These are phyloP conservation scores for Hoplias malabaricus DNA, from an alignment of 2,113 vertebrate species.

Conservation along the genomic window DNA sequence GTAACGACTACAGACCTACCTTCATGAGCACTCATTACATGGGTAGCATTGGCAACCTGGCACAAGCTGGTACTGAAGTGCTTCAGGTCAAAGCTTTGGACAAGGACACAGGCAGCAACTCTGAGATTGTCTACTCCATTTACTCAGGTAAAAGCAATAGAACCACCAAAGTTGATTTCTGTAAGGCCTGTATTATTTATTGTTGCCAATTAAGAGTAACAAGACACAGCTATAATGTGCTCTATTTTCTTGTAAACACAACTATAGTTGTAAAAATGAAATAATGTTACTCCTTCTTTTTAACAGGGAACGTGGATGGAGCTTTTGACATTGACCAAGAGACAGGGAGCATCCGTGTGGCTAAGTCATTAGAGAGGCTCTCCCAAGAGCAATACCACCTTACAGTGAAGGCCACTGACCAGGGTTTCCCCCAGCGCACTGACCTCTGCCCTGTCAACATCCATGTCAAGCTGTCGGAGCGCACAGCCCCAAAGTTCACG, in stretches of 20 bases:
- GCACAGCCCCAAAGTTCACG: conserved; percentile 83
- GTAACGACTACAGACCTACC: conserved; percentile 84
- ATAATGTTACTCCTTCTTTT: conserved; percentile 8
- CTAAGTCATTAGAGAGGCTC: conserved; percentile 73
- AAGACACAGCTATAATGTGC: neutral
- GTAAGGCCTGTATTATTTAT: too few relatives aligned
- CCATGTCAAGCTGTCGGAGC: conserved; percentile 76
- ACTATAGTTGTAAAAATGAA: neutral
- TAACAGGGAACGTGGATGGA: conserved; percentile 84
- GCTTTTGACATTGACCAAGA: conserved; percentile 79
- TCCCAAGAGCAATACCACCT: conserved; percentile 79
- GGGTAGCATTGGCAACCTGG: conserved; percentile 72
- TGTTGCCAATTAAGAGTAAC: neutral
- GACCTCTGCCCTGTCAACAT: conserved; percentile 81
- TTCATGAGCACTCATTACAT: conserved; percentile 84
- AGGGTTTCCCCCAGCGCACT: conserved; percentile 82
- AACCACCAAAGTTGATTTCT: neutral
- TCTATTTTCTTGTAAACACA: neutral
- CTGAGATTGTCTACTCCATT: conserved; percentile 85
- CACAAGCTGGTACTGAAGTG: conserved; percentile 77
- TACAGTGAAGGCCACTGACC: conserved; percentile 86
- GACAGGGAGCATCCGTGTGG: conserved; percentile 82
- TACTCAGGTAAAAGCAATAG: conserved; percentile 79
- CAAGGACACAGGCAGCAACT: conserved; percentile 84
- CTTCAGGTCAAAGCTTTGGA: conserved; percentile 86